Percentiles rank a stretch among this genome's conserved stretches.
Evolutionary conservation across 2,113 vertebrate species (phyloP).

Genomic region (Hiodon tergisus): DNA sequence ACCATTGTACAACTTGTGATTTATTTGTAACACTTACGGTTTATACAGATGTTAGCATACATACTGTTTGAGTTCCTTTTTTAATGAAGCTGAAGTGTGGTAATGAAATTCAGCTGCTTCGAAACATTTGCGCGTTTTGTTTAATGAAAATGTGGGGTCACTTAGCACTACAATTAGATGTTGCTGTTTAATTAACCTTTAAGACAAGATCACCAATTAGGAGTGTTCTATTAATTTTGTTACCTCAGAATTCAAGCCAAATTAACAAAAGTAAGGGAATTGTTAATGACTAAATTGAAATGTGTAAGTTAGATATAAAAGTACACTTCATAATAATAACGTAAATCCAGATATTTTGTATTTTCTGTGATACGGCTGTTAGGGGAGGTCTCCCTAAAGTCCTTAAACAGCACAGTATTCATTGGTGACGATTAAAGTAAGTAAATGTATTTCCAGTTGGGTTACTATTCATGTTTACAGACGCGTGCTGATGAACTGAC

Average conservation of each 20-base stretch:
- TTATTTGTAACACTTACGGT: conserved; percentile 1
- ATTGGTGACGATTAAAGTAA: neutral
- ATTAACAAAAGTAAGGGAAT: neutral
- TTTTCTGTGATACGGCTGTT: neutral
- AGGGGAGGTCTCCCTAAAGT: neutral
- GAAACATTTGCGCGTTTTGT: neutral
- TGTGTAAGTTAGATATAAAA: neutral
- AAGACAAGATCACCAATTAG: neutral
- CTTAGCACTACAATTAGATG: neutral
- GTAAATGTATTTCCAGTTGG: neutral
- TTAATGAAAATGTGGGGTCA: conserved; percentile 4
- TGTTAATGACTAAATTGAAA: neutral
- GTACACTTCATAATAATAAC: no score
- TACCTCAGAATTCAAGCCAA: neutral
- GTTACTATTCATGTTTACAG: conserved; percentile 14
- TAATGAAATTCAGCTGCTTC: conserved; percentile 61
- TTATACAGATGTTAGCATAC: neutral
- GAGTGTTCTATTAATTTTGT: neutral
- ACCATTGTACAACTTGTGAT: neutral
- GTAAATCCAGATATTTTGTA: no score
- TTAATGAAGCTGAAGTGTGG: conserved; percentile 41
- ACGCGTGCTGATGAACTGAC: neutral
- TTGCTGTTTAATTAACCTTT: neutral
- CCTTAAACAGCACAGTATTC: neutral
- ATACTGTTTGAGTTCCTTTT: neutral